phyloP scores from a whole-genome alignment of 2,113 vertebrate genomes.

The Circaetus gallicus region DNA sequence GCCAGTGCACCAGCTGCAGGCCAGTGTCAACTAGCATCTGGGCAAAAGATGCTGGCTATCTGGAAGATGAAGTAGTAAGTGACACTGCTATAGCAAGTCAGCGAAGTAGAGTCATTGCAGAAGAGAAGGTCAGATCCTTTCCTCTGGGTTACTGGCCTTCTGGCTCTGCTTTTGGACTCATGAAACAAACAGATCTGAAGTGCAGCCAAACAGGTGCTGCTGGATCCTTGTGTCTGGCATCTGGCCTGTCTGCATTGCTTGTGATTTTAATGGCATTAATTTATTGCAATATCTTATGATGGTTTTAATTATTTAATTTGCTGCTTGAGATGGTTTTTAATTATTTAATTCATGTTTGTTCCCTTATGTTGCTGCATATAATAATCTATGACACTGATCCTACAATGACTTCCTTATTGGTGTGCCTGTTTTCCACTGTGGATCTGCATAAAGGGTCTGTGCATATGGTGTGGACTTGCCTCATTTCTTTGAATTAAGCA shows the following conservation, averaged over 20 bases:
- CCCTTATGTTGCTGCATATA: not conserved
- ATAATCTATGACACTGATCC: not conserved
- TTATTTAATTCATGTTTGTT: constrained; percentile 46
- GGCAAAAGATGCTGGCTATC: not conserved
- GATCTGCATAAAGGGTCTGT: not conserved
- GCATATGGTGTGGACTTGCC: not conserved
- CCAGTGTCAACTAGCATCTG: not conserved
- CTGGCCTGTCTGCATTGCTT: not conserved
- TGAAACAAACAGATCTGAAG: not conserved
- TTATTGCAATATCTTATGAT: not conserved
- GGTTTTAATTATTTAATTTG: constrained; percentile 41
- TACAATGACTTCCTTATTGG: not conserved
- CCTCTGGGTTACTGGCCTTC: not conserved
- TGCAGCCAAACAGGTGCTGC: not conserved
- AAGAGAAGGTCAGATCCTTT: not conserved
- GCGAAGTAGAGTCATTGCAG: not conserved
- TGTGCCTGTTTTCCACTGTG: not conserved
- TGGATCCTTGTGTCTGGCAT: not conserved
- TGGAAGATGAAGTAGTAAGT: not conserved
- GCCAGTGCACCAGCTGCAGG: not conserved
- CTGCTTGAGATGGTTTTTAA: not conserved
- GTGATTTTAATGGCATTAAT: not conserved
- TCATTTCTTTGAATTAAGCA: not conserved
- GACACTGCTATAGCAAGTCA: not conserved
- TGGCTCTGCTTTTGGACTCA: not conserved